Base-by-base conservation (phyloP, 2,113 vertebrate genomes). In the Halcyon senegalensis region DNA sequence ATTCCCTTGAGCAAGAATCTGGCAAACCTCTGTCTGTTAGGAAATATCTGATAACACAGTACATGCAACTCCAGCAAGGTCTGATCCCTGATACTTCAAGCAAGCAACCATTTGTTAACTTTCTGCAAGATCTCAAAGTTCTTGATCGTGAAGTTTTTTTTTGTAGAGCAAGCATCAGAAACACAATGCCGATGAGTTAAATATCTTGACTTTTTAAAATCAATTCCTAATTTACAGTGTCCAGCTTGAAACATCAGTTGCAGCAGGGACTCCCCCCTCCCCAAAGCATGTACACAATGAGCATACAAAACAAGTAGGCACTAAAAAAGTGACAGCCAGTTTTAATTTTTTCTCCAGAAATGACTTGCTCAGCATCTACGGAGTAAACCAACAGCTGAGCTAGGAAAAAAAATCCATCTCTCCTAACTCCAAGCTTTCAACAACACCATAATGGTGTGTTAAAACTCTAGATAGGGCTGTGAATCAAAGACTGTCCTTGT, bases 311-410 rank as follows among this genome's bases (percentile, higher is more conserved):
- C 69, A 94, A 89, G 44, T 6, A 84, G 73, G 66, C 69, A 75
- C 77, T 90, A 89, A 92, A 95, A 80, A 74, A 84, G 76, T 94
- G 80, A 81, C 88, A 96, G 88, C 56, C 76, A 60, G 51, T 90
- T 96, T 92, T 89, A 93, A 96, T 96, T 93, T 96, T 51, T 95
- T 94, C 77, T 91, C 69, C 68, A 44, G 89, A 92, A 96, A 94
- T 93, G 3, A 96, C 88, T 93, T 95, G 92, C 90, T 96, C 96
- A 93, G 91, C 80, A 50, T 95, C 80, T 94, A 43, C 1, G 0
- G 48, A 92, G 83, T 69, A 88, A 94, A 93, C 73, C 77, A 84
- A 70, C 86, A 96, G 94, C 96, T 95, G 94, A 94, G 86, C 73
- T 90, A 60, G 51, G 63, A 68, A 39, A 69, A 64, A 44, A 46